phyloP scores from a whole-genome alignment of 2,113 vertebrate species.

The Ptilonorhynchus violaceus region DNA sequence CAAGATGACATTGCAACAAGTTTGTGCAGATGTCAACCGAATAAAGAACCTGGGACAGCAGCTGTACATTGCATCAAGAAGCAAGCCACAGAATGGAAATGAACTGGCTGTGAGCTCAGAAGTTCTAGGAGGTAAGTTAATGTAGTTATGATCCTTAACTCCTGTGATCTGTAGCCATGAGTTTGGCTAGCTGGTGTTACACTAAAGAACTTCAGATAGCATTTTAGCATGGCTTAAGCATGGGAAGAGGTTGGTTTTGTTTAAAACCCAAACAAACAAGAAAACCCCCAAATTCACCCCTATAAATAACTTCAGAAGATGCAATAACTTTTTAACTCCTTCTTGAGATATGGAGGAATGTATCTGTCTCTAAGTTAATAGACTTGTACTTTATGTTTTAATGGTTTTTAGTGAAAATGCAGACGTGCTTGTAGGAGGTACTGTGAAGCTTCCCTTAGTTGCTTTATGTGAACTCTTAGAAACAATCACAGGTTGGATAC shows the following conservation, averaged over 20 bases:
- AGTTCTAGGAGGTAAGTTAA: constrained; percentile 9
- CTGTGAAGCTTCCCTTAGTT: not conserved
- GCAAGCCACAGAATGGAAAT: constrained; percentile 42
- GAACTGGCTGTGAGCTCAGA: not conserved
- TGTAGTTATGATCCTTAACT: not conserved
- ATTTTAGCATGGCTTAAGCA: not conserved
- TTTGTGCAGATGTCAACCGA: constrained; percentile 81
- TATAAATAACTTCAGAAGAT: not conserved
- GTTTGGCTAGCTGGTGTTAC: not conserved
- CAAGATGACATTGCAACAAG: constrained; percentile 82
- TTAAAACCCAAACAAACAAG: not conserved
- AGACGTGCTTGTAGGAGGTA: not conserved
- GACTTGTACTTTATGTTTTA: not conserved
- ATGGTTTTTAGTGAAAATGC: not conserved
- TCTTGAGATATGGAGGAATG: not conserved
- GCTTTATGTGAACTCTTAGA: not conserved
- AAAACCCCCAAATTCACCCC: rapidly evolving
- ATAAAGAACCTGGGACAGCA: constrained; percentile 82
- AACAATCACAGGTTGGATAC: not conserved
- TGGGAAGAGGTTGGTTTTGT: not conserved
- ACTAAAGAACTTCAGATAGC: not conserved
- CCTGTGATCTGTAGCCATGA: not conserved
- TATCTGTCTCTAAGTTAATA: not conserved
- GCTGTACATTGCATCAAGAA: constrained; percentile 75
- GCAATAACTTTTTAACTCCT: not conserved